Conservation (phyloP, 1,140 invertebrate genomes). For the Orchesella cincta region DNA sequence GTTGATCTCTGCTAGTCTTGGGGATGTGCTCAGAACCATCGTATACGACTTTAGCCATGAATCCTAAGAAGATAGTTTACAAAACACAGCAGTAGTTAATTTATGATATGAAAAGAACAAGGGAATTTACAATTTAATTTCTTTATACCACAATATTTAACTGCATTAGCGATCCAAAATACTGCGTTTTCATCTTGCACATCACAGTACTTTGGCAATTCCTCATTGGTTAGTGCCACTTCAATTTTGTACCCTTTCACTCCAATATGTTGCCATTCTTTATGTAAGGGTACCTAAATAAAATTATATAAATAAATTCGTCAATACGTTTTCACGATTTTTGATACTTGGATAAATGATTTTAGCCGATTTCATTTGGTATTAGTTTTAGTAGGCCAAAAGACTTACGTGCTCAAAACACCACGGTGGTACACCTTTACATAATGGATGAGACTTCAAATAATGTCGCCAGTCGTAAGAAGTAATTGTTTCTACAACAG, state of each 20-base stretch:
- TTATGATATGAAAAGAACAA: neutral
- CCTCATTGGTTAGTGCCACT: neutral
- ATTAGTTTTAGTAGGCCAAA: neutral
- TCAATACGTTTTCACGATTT: conserved; percentile 3
- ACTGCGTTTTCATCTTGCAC: conserved; percentile 13
- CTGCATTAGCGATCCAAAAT: conserved; percentile 12
- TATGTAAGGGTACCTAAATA: neutral
- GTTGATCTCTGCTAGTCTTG: neutral
- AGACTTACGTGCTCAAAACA: conserved; percentile 21
- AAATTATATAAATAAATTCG: neutral
- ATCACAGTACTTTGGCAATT: conserved; percentile 14
- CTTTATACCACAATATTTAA: conserved; percentile 5
- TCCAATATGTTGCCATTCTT: conserved; percentile 8
- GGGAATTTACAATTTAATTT: neutral
- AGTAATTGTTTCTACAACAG: neutral
- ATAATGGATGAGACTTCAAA: neutral
- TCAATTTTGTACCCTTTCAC: conserved; percentile 22
- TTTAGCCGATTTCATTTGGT: neutral
- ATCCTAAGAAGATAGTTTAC: conserved; percentile 5
- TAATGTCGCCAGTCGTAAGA: conserved; percentile 20
- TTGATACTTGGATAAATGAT: too few relatives aligned
- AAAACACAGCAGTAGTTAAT: neutral
- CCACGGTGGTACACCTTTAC: conserved; percentile 7
- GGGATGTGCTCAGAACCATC: conserved; percentile 4
- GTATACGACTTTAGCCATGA: neutral